Base-by-base conservation (phyloP, 1,140 invertebrate species). In the Rhopalosiphum padi region DNA sequence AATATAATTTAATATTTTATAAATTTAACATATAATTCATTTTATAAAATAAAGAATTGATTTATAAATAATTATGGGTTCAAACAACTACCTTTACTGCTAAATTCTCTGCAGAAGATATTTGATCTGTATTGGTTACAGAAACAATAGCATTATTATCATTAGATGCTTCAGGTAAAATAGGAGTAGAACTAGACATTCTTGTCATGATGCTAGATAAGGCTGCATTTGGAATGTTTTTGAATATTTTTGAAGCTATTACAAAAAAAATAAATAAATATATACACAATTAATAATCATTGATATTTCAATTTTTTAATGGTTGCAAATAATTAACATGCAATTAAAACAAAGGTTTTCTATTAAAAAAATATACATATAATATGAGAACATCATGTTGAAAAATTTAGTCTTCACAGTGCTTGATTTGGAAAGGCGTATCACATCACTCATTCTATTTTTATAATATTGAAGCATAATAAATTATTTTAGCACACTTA, bases 171-270 rank as follows among this genome's bases (percentile, higher is more conserved):
- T 98, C 98, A 1, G 98, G 97, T 94, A 98, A 90, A 95, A 98
- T 98, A 41, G 98, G 98, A 5, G 98, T 99, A 51, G 98, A 99
- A 95, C 98, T 99, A 87, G 98, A 99, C 95, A 99, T 99, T 92
- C 98, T 93, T 90, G 83, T 93, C 43, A 91, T 93, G 22, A 82
- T 93, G 51, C 55, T 91, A 77, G 93, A 37, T 43, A 89, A 46
- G 35, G 41, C 91, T 25, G 90, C 41, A 90, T 86, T 77, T 53
- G 94, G 48, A 82, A n/a, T 82, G n/a, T 25, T 68, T 41, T 94
- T 68, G 21, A 89, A 48, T 55, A 46, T 91, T 25, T 77, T 77
- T 18, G 60, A 77, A 77, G 88, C 86, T 53, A 93, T 68, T 2
- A 51, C 2, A 51, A 51, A 25, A 25, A 22, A 37, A 89, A 43